A percentile compares a stretch with the other conserved stretches of the same genome.
These are phyloP conservation scores for Maconellicoccus hirsutus DNA, from an alignment of 1,140 invertebrate species.

Conservation along the genomic window DNA sequence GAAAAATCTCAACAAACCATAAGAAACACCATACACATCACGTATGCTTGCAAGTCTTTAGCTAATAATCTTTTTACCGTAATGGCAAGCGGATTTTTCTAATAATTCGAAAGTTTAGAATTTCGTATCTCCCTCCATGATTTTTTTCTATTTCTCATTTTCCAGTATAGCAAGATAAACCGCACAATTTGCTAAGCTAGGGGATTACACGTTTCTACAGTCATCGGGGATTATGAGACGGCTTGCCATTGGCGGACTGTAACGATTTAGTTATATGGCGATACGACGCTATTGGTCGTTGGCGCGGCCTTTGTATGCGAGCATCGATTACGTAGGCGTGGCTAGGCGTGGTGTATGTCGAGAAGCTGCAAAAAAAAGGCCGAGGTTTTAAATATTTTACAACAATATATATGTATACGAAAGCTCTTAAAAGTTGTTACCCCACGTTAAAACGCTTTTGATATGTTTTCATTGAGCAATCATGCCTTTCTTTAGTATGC, in stretches of 20 bases:
- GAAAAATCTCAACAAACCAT: neutral
- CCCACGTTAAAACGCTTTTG: conserved; percentile 2
- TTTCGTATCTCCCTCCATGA: neutral
- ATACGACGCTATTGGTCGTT: neutral
- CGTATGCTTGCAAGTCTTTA: neutral
- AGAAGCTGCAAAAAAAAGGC: neutral
- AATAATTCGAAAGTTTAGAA: conserved; percentile 13
- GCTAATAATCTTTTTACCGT: conserved; percentile 18
- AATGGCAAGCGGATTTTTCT: conserved; percentile 18
- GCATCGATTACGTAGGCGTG: neutral
- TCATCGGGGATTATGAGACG: neutral
- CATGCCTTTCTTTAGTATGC: conserved; percentile 16
- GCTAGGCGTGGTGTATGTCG: neutral
- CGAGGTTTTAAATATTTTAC: conserved; percentile 16
- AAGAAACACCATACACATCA: neutral
- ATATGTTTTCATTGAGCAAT: conserved; percentile 19
- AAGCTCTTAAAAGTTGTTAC: conserved; percentile 14
- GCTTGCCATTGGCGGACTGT: neutral
- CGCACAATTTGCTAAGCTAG: conserved; percentile 7
- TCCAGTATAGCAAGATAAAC: neutral
- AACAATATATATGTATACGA: conserved; percentile 11
- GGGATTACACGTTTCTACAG: conserved; percentile 2
- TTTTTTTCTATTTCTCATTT: conserved; percentile 18
- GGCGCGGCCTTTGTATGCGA: neutral
- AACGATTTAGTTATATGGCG: neutral